Evolutionary conservation across 2,888 invertebrate genomes (phyloP).

Genomic region (Parelbella ahira): DNA sequence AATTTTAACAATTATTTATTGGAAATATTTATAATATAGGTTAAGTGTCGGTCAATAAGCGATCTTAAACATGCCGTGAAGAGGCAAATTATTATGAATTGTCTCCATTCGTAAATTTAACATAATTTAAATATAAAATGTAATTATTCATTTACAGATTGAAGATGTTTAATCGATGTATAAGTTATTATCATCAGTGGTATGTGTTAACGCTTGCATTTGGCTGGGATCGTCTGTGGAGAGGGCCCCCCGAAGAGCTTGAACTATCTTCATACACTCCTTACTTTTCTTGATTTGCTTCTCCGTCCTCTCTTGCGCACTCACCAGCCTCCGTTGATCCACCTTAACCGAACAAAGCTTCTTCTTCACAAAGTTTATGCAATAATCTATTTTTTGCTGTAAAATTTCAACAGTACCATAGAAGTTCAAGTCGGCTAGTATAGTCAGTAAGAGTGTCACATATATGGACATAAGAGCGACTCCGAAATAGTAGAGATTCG

Average conservation of each 20-base stretch:
- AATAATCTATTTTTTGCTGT: slow-evolving; percentile 50
- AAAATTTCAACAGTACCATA: slow-evolving; percentile 56
- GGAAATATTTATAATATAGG: no score
- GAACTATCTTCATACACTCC: slow-evolving; percentile 45
- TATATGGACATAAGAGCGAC: slow-evolving; percentile 49
- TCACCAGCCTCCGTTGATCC: slow-evolving; percentile 49
- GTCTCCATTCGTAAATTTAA: no score
- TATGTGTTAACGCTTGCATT: slow-evolving; percentile 2
- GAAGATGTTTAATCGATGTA: no score
- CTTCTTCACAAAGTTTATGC: slow-evolving; percentile 47
- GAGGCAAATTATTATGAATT: no score
- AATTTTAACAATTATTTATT: no score
- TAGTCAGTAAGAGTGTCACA: slow-evolving; percentile 43
- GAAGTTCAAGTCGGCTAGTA: slow-evolving; percentile 55
- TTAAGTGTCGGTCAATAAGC: no score
- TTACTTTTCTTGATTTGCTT: slow-evolving; percentile 49
- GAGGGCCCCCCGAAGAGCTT: slow-evolving; percentile 42
- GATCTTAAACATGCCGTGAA: no score
- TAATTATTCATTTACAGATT: no score
- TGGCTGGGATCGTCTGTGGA: slow-evolving; percentile 29
- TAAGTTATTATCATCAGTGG: neutral
- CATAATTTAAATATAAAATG: no score
- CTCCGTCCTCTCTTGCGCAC: slow-evolving; percentile 50
- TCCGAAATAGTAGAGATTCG: slow-evolving; percentile 55
- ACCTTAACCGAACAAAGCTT: slow-evolving; percentile 52